Evolutionary conservation across 2,888 invertebrate genomes (phyloP).

Genomic region (Drosophila cognata): DNA sequence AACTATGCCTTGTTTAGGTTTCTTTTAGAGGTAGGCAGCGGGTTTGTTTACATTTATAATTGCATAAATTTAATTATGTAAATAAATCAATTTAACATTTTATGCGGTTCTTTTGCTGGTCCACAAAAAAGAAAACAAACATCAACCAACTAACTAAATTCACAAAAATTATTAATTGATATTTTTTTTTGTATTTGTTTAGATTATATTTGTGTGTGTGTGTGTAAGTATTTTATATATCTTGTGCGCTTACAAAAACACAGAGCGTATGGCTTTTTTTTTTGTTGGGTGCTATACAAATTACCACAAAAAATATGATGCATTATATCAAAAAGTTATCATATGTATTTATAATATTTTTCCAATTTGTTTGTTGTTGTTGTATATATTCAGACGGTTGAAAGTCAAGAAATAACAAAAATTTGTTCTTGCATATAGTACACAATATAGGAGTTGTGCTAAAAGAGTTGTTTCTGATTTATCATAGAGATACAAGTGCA

Average conservation of each 20-base stretch:
- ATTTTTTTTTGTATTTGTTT: conserved; percentile 44
- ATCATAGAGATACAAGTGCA: conserved; percentile 75
- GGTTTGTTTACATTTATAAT: conserved; percentile 74
- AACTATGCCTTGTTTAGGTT: conserved; percentile 39
- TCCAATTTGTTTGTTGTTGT: conserved; percentile 42
- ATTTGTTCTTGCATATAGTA: conserved; percentile 62
- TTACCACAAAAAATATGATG: conserved; percentile 81
- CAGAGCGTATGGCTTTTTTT: conserved; percentile 57
- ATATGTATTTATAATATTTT: conserved; percentile 61
- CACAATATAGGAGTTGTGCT: conserved; percentile 76
- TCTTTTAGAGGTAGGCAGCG: not conserved
- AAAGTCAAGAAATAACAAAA: conserved; percentile 69
- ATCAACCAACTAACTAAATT: conserved; percentile 59
- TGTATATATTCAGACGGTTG: conserved; percentile 42
- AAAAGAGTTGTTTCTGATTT: conserved; percentile 54
- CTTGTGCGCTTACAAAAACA: conserved; percentile 74
- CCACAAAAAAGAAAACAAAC: conserved; percentile 34
- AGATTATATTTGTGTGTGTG: conserved; percentile 45
- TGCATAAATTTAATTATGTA: conserved; percentile 77
- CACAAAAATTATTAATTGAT: conserved; percentile 48
- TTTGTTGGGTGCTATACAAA: conserved; percentile 79
- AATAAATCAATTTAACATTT: conserved; percentile 74
- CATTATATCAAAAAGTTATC: conserved; percentile 71
- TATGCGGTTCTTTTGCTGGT: conserved; percentile 48
- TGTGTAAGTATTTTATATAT: conserved; percentile 41